Evolutionary conservation across 1,140 invertebrate genomes (phyloP).

Genomic region (Alviniconcha marisindica): DNA sequence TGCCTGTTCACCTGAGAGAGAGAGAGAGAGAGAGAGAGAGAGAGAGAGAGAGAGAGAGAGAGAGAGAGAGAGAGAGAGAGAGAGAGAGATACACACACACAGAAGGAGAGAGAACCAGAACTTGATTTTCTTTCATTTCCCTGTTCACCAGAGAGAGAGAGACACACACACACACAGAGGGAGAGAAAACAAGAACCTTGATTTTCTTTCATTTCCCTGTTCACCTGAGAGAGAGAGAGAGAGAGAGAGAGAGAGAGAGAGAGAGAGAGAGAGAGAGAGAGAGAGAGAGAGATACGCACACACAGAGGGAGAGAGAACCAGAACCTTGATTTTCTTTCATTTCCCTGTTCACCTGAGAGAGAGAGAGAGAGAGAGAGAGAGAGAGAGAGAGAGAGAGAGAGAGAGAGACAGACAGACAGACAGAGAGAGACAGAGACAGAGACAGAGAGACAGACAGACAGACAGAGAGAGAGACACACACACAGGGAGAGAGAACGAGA

Average conservation of each 20-base stretch:
- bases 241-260: too few species aligned
- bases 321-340: too few species aligned
- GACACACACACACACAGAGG: too few species aligned
- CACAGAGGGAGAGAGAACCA: neutral
- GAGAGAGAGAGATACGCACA: too few species aligned
- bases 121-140: too few species aligned
- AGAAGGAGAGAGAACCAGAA: too few species aligned
- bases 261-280: too few species aligned
- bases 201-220: too few species aligned
- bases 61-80: neutral
- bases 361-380: neutral
- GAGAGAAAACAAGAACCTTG: too few species aligned
- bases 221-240: too few species aligned
- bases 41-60: neutral
- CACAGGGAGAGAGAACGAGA: neutral
- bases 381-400: neutral
- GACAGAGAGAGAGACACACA: neutral
- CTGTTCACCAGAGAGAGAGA: too few species aligned
- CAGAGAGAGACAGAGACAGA: neutral
- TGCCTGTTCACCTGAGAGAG: neutral
- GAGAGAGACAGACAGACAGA: neutral
- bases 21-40: slow-evolving; percentile 12
- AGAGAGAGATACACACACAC: neutral
- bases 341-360: too few species aligned
- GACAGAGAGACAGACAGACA: neutral